Evolutionary conservation across 2,797 vertebrate species (phyloP).

Genomic region (Rhabdophis nuchalis): DNA sequence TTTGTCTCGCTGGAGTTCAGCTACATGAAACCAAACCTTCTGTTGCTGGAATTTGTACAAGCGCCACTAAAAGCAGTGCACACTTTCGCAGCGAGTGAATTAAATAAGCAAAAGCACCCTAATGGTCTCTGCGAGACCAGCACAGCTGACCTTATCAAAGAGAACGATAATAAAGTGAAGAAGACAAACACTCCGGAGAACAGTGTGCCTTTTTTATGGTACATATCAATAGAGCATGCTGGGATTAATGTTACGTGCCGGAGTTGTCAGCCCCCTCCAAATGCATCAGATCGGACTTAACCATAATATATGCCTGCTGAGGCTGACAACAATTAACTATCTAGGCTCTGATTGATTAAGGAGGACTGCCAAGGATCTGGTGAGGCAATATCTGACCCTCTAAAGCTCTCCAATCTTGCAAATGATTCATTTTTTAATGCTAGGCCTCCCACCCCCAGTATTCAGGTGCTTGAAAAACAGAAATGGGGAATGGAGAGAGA

Average conservation of each 20-base stretch:
- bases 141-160: conserved; percentile 59
- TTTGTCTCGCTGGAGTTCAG: conserved; percentile 75
- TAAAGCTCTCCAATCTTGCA: neutral
- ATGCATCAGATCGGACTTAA: conserved; percentile 40
- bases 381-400: neutral
- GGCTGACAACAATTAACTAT: neutral
- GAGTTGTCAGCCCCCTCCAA: conserved; percentile 42
- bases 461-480: neutral
- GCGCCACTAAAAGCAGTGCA: conserved; percentile 64
- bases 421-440: neutral
- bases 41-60: conserved; percentile 58
- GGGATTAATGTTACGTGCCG: conserved; percentile 46
- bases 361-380: neutral
- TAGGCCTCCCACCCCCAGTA: neutral
- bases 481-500: neutral
- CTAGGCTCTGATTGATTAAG: neutral
- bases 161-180: conserved; percentile 68
- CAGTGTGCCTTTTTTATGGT: conserved; percentile 52
- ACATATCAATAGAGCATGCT: conserved; percentile 49
- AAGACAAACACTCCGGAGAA: conserved; percentile 56
- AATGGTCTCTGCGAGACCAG: conserved; percentile 57
- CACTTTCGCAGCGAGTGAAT: conserved; percentile 62
- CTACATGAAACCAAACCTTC: conserved; percentile 70
- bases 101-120: conserved; percentile 69
- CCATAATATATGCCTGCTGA: neutral